Conservation (phyloP, 2,888 invertebrate species). For the Listrodromus nycthemerus region DNA sequence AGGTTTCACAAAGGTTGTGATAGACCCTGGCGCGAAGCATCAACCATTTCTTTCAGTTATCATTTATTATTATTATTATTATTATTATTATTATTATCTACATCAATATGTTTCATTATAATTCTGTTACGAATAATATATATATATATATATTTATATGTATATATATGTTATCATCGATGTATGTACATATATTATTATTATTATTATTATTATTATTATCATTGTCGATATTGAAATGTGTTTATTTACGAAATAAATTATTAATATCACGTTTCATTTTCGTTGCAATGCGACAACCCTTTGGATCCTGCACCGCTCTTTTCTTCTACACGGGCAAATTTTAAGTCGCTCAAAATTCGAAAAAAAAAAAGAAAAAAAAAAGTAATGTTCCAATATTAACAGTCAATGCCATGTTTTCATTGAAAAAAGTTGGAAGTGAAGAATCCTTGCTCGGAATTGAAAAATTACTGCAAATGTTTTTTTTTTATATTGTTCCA, state of each 20-base stretch:
- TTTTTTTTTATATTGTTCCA: too few species aligned
- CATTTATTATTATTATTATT: slow-evolving; percentile 63
- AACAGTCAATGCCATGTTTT: not conserved
- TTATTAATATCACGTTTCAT: slow-evolving; percentile 62
- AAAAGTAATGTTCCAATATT: not conserved
- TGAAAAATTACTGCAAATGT: too few species aligned
- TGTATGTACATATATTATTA: slow-evolving; percentile 40
- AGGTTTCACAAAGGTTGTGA: slow-evolving; percentile 65
- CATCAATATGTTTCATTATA: slow-evolving; percentile 62
- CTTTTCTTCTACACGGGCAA: not conserved
- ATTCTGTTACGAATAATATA: slow-evolving; percentile 57
- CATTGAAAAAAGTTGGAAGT: too few species aligned
- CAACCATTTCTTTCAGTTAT: slow-evolving; percentile 65
- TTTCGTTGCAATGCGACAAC: slow-evolving; percentile 12
- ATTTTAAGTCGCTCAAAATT: not conserved
- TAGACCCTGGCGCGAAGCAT: slow-evolving; percentile 66
- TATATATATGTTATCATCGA: slow-evolving; percentile 25
- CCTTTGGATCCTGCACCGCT: not conserved
- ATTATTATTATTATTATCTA: slow-evolving; percentile 61
- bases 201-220: slow-evolving; percentile 60
- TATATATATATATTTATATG: slow-evolving; percentile 43
- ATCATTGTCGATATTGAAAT: slow-evolving; percentile 63
- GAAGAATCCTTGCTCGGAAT: too few species aligned
- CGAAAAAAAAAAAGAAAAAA: not conserved
- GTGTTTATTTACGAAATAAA: slow-evolving; percentile 66